Evolutionary conservation across 2,888 invertebrate species (phyloP), one percentile per base, ranked within the genome.

Genomic region (Elgonia sp.): DNA sequence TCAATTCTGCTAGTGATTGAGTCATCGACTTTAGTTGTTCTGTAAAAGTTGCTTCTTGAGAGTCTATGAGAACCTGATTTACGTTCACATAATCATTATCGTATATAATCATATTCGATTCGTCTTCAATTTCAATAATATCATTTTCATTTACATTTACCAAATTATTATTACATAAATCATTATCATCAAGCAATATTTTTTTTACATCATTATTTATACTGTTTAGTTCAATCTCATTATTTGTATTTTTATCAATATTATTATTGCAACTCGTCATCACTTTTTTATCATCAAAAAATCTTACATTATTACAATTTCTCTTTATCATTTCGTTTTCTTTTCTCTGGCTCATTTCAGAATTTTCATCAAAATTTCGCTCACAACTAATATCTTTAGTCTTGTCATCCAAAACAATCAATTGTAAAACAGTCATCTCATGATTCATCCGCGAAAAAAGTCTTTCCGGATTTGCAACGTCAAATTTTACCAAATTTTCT

Each of bases 111-210:
- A n/a, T n/a, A n/a, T n/a, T n/a, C n/a, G 7, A 9, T 42, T 42
- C 42, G 10, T 9, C 10, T 42, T 42, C 42, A 42, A 9, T 57
- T 70, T 70, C 70, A 46, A 67, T 40, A 40, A n/a, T 46, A 3
- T 67, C 21, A 46, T 46, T 10, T 42, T 9, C 7, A 42, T 42
- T 10, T 9, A 67, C 46, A 46, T 67, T 12, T 1, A 67, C 21
- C 42, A 67, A 67, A 67, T 67, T 67, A 67, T 67, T 46, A 12
- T 40, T 14, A 6, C 12, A 62, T 62, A 62, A 62, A 42, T 10
- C 10, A 42, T 42, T 10, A 42, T 42, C 10, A 42, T 42, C 42
- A 9, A 42, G 7, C 10, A 9, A 7, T 10, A 42, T 10, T 9
- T 42, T 42, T 9, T 9, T 42, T 42, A 9, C 10, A 7, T 42